Percentiles rank a stretch among this genome's conserved stretches.
phyloP scores from a whole-genome alignment of 2,797 vertebrate genomes.

The Tapera naevia region DNA sequence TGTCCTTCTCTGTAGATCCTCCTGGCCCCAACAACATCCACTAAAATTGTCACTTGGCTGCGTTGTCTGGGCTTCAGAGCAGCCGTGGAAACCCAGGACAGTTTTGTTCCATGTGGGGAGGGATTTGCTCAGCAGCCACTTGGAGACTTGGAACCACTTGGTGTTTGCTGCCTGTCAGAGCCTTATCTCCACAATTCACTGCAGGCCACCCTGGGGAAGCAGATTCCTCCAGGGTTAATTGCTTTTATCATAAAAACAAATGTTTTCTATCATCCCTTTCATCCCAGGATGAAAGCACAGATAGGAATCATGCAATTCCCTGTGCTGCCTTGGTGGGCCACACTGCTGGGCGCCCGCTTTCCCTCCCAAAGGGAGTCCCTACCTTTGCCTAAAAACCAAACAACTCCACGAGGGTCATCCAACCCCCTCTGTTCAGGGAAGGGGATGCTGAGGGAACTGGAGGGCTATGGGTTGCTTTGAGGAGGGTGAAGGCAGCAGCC shows the following conservation, averaged over 20 bases:
- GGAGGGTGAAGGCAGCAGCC: background rate
- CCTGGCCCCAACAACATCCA: background rate
- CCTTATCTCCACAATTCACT: background rate
- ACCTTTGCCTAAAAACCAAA: background rate
- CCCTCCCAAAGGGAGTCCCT: background rate
- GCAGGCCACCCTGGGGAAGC: background rate
- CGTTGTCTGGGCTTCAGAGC: accelerated
- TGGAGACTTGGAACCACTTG: background rate
- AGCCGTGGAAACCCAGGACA: background rate
- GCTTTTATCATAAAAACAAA: conserved; percentile 38
- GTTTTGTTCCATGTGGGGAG: background rate
- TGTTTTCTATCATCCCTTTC: conserved; percentile 37
- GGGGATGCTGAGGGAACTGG: background rate
- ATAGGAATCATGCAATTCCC: background rate
- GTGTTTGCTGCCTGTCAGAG: background rate
- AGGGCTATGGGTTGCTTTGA: accelerated
- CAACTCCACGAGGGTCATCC: background rate
- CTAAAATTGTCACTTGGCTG: accelerated
- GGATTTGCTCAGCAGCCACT: background rate
- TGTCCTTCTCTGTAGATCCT: background rate
- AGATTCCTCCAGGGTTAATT: background rate
- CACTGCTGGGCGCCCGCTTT: accelerated
- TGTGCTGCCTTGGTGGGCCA: background rate
- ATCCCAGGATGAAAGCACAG: background rate
- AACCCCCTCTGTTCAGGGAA: accelerated